phyloP scores from a whole-genome alignment of 2,113 vertebrate species.

The Australoheros scitulus region DNA sequence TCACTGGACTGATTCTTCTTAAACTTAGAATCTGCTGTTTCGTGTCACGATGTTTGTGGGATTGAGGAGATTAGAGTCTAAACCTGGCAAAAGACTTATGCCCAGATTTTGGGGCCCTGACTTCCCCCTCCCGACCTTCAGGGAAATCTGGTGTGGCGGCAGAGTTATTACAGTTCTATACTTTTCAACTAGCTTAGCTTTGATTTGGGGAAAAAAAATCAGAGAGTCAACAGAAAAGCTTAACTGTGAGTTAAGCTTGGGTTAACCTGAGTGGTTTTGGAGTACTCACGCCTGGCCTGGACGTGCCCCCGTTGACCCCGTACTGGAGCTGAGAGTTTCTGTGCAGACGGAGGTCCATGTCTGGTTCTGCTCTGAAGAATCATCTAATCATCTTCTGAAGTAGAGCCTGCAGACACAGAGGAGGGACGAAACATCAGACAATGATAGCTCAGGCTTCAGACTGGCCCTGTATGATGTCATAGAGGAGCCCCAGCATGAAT shows the following conservation, averaged over 20 bases:
- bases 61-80: neutral
- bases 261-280: neutral
- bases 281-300: slow-evolving; percentile 27
- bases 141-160: neutral
- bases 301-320: slow-evolving; percentile 57
- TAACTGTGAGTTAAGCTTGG: neutral
- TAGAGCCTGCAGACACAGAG: slow-evolving; percentile 21
- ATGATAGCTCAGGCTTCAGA: neutral
- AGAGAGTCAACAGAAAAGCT: neutral
- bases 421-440: neutral
- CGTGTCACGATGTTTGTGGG: neutral
- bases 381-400: slow-evolving; percentile 12
- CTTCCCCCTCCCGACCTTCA: neutral
- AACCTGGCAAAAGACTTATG: neutral
- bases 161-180: neutral
- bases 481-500: neutral
- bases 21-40: neutral
- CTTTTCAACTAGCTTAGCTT: neutral
- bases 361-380: slow-evolving; percentile 19
- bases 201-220: neutral
- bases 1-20: neutral
- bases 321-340: slow-evolving; percentile 58
- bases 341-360: slow-evolving; percentile 69
- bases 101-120: no score
- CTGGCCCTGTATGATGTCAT: neutral